Conservation (phyloP, 1,140 invertebrate species). For the Ips nitidus region DNA sequence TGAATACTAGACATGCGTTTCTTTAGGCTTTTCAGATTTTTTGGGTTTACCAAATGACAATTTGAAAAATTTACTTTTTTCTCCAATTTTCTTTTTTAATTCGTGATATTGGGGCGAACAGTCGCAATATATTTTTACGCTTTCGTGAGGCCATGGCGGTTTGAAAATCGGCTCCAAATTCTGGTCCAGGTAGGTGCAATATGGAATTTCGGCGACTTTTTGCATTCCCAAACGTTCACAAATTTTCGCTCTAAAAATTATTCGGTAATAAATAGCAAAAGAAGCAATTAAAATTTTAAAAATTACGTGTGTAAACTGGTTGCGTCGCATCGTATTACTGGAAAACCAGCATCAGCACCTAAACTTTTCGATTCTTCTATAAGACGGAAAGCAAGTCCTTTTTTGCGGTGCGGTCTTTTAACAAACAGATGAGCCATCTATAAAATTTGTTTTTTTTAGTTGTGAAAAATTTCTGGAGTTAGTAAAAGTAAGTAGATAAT, state of each 20-base stretch:
- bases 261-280: constrained; percentile 2
- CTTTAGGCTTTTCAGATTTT: no score
- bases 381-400: constrained; percentile 50
- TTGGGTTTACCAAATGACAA: neutral
- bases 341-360: constrained; percentile 51
- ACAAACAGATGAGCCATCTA: constrained; percentile 52
- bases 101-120: constrained; percentile 37
- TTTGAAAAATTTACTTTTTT: constrained; percentile 16
- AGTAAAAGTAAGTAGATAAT: no score
- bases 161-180: constrained; percentile 45
- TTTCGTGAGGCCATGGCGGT: constrained; percentile 42
- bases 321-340: constrained; percentile 53
- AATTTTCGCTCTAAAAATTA: constrained; percentile 44
- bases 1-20: no score
- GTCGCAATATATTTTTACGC: constrained; percentile 45
- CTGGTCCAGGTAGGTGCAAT: constrained; percentile 43
- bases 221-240: constrained; percentile 47
- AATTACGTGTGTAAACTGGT: constrained; percentile 47
- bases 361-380: constrained; percentile 51
- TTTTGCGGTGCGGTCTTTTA: constrained; percentile 43
- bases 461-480: no score
- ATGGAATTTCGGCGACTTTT: constrained; percentile 47
- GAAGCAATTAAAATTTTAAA: no score
- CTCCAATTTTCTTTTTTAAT: constrained; percentile 20
- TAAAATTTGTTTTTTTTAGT: no score